Evolutionary conservation across 2,113 vertebrate species (phyloP).

Genomic region (Toxostoma redivivum): DNA sequence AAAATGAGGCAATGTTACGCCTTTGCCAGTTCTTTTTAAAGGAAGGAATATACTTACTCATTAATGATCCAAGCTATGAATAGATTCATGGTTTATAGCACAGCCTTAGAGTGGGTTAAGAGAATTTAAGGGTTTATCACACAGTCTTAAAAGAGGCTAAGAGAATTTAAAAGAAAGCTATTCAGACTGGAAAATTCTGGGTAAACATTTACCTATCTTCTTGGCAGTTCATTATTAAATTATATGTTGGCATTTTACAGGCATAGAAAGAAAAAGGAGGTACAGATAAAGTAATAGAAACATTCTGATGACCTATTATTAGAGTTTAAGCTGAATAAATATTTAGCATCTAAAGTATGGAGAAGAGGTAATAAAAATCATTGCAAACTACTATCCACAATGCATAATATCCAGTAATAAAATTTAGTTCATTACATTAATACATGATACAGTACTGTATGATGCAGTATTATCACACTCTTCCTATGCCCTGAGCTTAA

Average conservation of each 20-base stretch:
- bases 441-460: background rate
- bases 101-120: background rate
- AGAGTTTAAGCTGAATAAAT: background rate
- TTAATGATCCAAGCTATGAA: constrained; percentile 42
- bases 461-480: background rate
- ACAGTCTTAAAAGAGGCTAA: background rate
- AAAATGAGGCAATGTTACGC: constrained; percentile 23
- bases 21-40: constrained; percentile 19
- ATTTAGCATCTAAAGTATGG: background rate
- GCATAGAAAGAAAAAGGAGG: background rate
- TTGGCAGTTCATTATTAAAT: constrained; percentile 12
- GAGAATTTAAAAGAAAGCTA: background rate
- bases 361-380: background rate
- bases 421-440: background rate
- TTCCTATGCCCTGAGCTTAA: background rate
- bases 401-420: background rate
- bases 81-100: constrained; percentile 10
- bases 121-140: constrained; percentile 11
- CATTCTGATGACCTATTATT: background rate
- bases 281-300: background rate
- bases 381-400: background rate
- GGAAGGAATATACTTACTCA: constrained; percentile 19
- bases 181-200: background rate
- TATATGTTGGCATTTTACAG: constrained; percentile 3
- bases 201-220: constrained; percentile 22